Percentiles rank a stretch among this genome's conserved stretches.
Evolutionary conservation across 1,140 invertebrate genomes (phyloP).

Genomic region (Dreissena polymorpha): DNA sequence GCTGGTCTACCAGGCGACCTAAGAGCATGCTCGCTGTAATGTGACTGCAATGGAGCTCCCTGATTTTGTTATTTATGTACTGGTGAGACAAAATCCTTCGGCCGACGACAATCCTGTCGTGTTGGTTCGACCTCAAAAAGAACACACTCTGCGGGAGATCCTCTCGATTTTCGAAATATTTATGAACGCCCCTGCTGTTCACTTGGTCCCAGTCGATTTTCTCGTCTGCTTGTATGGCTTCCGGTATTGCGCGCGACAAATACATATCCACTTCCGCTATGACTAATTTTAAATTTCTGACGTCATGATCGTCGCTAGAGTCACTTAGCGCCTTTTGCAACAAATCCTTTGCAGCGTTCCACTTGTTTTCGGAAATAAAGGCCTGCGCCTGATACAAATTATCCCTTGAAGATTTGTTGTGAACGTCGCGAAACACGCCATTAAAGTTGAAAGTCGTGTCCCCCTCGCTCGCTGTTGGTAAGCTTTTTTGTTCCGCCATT

Average conservation of each 20-base stretch:
- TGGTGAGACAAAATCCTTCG: conserved; percentile 64
- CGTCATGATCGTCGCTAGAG: conserved; percentile 55
- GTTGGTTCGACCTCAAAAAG: conserved; percentile 50
- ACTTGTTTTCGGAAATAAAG: conserved; percentile 55
- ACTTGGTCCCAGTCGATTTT: conserved; percentile 59
- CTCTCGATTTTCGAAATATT: conserved; percentile 61
- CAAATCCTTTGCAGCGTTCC: conserved; percentile 51
- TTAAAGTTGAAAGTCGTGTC: conserved; percentile 61
- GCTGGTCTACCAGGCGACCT: conserved; percentile 59
- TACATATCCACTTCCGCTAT: conserved; percentile 61
- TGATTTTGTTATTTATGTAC: conserved; percentile 61
- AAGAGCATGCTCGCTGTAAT: conserved; percentile 63
- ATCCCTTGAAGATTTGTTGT: conserved; percentile 49
- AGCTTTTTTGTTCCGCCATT: conserved; percentile 39
- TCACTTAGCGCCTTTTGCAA: conserved; percentile 43
- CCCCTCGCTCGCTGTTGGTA: conserved; percentile 58
- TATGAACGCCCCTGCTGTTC: conserved; percentile 37
- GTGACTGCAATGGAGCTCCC: conserved; percentile 67
- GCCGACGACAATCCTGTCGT: conserved; percentile 54
- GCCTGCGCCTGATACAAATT: conserved; percentile 57
- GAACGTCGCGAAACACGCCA: conserved; percentile 65
- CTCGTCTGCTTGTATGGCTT: conserved; percentile 3
- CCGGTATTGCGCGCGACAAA: conserved; percentile 51
- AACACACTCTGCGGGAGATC: conserved; percentile 67
- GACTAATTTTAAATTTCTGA: conserved; percentile 55